Evolutionary conservation across 2,888 invertebrate genomes (phyloP).

Genomic region (Zele albiditarsus): DNA sequence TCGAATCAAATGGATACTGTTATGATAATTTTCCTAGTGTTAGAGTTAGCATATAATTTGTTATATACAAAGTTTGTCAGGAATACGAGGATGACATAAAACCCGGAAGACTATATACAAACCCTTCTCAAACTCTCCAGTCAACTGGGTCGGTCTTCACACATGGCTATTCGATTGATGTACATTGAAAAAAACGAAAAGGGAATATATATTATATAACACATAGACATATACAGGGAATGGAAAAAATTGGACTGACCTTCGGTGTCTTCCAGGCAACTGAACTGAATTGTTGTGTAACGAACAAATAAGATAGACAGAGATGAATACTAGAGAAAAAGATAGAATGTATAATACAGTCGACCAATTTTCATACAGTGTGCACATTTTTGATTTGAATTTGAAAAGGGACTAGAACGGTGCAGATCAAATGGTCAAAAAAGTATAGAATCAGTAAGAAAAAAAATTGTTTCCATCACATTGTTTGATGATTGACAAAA

Average conservation of each 20-base stretch:
- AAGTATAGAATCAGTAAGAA: neutral
- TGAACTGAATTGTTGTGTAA: slow-evolving; percentile 58
- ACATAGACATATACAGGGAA: slow-evolving; percentile 42
- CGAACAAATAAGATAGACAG: slow-evolving; percentile 48
- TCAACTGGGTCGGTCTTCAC: slow-evolving; percentile 53
- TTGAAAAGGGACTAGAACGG: slow-evolving; percentile 48
- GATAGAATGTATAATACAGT: slow-evolving; percentile 32
- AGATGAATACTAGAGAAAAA: slow-evolving; percentile 29
- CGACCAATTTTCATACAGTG: slow-evolving; percentile 18
- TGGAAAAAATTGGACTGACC: slow-evolving; percentile 51
- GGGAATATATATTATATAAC: slow-evolving; percentile 40
- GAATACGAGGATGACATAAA: slow-evolving; percentile 26
- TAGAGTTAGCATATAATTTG: neutral
- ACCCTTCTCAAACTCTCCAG: slow-evolving; percentile 57
- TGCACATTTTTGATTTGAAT: slow-evolving; percentile 54
- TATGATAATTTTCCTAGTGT: neutral
- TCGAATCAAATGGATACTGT: neutral
- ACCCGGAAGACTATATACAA: slow-evolving; percentile 40
- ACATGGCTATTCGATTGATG: slow-evolving; percentile 45
- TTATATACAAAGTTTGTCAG: neutral
- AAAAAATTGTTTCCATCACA: neutral
- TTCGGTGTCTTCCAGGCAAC: slow-evolving; percentile 56
- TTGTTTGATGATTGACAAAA: no score
- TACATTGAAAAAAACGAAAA: slow-evolving; percentile 38
- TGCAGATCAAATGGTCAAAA: slow-evolving; percentile 46